These are phyloP conservation scores for Lutraria rhynchaena DNA, from an alignment of 1,140 invertebrate genomes.

Conservation along the genomic window DNA sequence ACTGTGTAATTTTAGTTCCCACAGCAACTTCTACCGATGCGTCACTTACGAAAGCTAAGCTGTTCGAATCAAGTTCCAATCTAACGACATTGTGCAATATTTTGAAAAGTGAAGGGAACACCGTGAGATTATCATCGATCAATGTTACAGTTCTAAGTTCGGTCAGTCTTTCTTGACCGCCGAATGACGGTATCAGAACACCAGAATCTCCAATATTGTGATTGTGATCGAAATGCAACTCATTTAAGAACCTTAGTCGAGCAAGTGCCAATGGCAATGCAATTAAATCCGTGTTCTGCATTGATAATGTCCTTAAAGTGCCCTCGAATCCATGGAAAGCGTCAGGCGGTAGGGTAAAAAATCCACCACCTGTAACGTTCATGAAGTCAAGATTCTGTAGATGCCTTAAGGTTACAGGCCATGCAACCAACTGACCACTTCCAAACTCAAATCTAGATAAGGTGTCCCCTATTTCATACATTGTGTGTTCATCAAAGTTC, in stretches of 20 bases:
- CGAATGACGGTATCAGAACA: constrained; percentile 45
- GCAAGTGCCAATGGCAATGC: constrained; percentile 42
- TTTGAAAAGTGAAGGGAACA: constrained; percentile 40
- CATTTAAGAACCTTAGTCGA: constrained; percentile 25
- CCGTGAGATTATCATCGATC: constrained; percentile 38
- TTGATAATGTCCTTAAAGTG: constrained; percentile 25
- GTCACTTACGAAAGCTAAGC: constrained; percentile 47
- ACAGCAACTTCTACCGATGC: constrained; percentile 29
- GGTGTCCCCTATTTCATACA: constrained; percentile 45
- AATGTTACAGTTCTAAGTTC: constrained; percentile 37
- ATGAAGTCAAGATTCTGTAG: constrained; percentile 27
- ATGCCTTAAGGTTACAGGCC: constrained; percentile 43
- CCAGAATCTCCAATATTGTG: constrained; percentile 53
- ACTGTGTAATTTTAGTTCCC: not conserved
- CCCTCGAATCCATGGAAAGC: constrained; percentile 56
- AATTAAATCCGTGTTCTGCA: constrained; percentile 51
- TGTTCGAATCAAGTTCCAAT: constrained; percentile 43
- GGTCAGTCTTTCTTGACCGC: not conserved
- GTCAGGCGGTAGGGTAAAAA: constrained; percentile 43
- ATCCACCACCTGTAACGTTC: constrained; percentile 34
- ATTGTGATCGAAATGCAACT: constrained; percentile 54
- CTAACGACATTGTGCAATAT: constrained; percentile 14
- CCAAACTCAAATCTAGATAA: constrained; percentile 42
- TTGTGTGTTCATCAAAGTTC: constrained; percentile 35
- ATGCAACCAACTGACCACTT: not conserved